Percentiles rank a stretch among this genome's conserved stretches.
These are phyloP conservation scores for Lemur catta DNA, from an alignment of 2,797 vertebrate species.

Conservation along the genomic window DNA sequence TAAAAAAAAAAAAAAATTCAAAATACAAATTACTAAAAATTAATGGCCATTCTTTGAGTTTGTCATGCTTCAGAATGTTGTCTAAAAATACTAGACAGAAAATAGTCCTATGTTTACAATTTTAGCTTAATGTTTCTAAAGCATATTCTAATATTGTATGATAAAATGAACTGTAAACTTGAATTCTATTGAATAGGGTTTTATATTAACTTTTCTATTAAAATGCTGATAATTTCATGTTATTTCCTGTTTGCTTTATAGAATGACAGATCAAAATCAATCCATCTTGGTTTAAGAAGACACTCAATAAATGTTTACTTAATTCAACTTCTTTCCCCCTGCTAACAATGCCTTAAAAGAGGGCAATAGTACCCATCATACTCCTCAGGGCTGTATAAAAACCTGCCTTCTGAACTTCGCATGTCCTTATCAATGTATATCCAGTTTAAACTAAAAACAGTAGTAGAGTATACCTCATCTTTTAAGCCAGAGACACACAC, in stretches of 20 bases:
- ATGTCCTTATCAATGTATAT: background rate
- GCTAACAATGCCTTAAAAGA: background rate
- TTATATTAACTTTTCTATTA: background rate
- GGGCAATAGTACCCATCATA: background rate
- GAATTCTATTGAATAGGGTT: conserved; percentile 8
- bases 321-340: conserved; percentile 24
- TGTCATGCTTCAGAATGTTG: background rate
- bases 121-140: conserved; percentile 47
- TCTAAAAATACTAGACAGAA: conserved; percentile 43
- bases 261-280: conserved; percentile 36
- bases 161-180: conserved; percentile 46
- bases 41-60: conserved; percentile 22
- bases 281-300: background rate
- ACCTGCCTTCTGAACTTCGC: background rate
- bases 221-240: background rate
- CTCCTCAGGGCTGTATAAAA: background rate
- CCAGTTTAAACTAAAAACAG: conserved; percentile 4
- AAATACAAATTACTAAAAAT: conserved; percentile 51
- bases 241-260: conserved; percentile 32
- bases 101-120: conserved; percentile 16
- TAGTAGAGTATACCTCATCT: background rate
- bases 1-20: background rate
- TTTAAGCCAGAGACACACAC: background rate
- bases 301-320: background rate
- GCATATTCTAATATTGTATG: conserved; percentile 29